phyloP scores from a whole-genome alignment of 2,888 invertebrate species.

The Coleophora flavipennella region DNA sequence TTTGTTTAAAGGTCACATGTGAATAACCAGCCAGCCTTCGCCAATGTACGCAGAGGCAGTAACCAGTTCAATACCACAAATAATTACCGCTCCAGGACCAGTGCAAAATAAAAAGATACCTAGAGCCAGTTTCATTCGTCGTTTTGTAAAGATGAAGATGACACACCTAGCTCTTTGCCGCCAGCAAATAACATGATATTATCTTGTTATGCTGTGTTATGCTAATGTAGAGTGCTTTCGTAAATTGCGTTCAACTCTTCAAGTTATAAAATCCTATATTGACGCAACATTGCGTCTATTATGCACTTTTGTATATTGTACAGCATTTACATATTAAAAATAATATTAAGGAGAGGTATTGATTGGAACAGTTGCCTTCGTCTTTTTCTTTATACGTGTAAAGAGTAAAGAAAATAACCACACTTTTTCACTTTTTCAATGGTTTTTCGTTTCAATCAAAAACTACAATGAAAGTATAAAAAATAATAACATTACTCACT shows the following conservation, averaged over 20 bases:
- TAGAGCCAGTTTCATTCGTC: slow-evolving; percentile 20
- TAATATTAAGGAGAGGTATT: too few species aligned
- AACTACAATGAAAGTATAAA: too few species aligned
- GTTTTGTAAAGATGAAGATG: slow-evolving; percentile 23
- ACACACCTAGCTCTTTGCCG: slow-evolving; percentile 27
- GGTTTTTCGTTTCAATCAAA: too few species aligned
- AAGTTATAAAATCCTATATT: slow-evolving; percentile 1
- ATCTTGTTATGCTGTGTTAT: not conserved
- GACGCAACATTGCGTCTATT: too few species aligned
- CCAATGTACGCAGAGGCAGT: slow-evolving; percentile 22
- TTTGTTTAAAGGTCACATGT: slow-evolving; percentile 62
- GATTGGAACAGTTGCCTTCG: too few species aligned
- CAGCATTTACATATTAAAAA: too few species aligned
- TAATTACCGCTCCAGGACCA: slow-evolving; percentile 46
- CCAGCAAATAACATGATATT: slow-evolving; percentile 17
- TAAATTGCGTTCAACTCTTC: not conserved
- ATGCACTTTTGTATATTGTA: too few species aligned
- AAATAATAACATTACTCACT: too few species aligned
- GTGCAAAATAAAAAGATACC: slow-evolving; percentile 23
- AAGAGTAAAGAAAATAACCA: too few species aligned
- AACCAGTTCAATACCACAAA: slow-evolving; percentile 46
- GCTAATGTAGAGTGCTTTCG: too few species aligned
- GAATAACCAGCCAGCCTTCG: slow-evolving; percentile 52
- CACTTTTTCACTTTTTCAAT: too few species aligned
- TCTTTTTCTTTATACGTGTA: too few species aligned